phyloP scores from a whole-genome alignment of 2,797 vertebrate species.

The Pseudopleuronectes americanus region DNA sequence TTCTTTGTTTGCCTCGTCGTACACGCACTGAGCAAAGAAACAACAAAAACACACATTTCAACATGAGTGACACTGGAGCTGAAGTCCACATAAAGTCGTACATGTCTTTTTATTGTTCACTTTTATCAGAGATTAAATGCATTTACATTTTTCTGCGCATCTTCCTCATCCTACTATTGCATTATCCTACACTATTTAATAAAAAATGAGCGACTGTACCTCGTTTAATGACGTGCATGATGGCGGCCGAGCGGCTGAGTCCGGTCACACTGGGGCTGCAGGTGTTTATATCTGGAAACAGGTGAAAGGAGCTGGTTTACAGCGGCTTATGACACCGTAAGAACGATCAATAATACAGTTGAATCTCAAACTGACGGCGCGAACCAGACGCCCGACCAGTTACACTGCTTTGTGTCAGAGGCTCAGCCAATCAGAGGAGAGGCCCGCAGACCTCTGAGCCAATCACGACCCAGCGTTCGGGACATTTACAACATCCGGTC shows the following conservation, averaged over 20 bases:
- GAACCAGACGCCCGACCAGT: slow-evolving; percentile 34
- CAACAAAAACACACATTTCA: background rate
- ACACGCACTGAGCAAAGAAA: slow-evolving; percentile 14
- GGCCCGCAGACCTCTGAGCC: background rate
- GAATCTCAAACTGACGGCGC: slow-evolving; percentile 69
- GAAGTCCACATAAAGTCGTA: accelerated
- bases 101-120: background rate
- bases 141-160: background rate
- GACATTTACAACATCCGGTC: background rate
- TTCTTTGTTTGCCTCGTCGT: slow-evolving; percentile 2
- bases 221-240: slow-evolving; percentile 94
- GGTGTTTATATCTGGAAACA: background rate
- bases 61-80: background rate
- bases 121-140: background rate
- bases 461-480: slow-evolving; percentile 24
- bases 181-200: background rate
- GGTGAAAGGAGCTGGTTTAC: background rate
- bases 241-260: slow-evolving; percentile 18
- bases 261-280: background rate
- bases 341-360: background rate
- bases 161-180: background rate
- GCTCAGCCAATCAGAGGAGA: slow-evolving; percentile 63
- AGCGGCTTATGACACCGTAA: background rate
- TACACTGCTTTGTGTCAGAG: background rate
- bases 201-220: slow-evolving; percentile 74